Conservation (phyloP, 2,888 invertebrate species). For the Agapetus fuscipes region DNA sequence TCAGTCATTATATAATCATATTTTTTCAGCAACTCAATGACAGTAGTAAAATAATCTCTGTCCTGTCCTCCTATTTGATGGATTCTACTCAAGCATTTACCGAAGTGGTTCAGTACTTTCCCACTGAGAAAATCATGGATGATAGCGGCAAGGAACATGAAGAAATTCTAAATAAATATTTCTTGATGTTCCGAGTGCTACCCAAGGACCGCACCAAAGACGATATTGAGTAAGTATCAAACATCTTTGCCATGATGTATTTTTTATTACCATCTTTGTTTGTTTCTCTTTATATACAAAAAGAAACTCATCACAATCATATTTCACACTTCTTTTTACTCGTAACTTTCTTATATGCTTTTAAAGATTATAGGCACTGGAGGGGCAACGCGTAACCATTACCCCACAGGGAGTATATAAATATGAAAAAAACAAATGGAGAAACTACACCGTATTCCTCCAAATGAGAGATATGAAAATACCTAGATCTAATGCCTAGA, state of each 20-base stretch:
- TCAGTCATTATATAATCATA: slow-evolving; percentile 3
- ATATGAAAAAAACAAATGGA: too few species aligned
- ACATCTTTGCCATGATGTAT: not conserved
- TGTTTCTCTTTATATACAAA: slow-evolving; percentile 3
- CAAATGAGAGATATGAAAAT: too few species aligned
- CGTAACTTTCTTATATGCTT: too few species aligned
- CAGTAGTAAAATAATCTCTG: slow-evolving; percentile 88
- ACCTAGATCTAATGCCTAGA: too few species aligned
- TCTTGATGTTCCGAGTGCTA: slow-evolving; percentile 62
- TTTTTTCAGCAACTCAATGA: slow-evolving; percentile 79
- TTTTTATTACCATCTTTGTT: not conserved
- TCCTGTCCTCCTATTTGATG: slow-evolving; percentile 66
- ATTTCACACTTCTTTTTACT: slow-evolving; percentile 5
- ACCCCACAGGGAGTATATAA: too few species aligned
- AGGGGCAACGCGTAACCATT: too few species aligned
- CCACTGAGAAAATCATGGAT: slow-evolving; percentile 56
- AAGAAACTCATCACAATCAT: slow-evolving; percentile 1
- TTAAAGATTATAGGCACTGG: too few species aligned
- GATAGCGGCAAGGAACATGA: slow-evolving; percentile 55
- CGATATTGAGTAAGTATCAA: slow-evolving; percentile 52
- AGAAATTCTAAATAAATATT: slow-evolving; percentile 83
- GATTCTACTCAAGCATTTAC: slow-evolving; percentile 50
- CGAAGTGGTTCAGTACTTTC: slow-evolving; percentile 70
- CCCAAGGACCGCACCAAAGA: slow-evolving; percentile 42
- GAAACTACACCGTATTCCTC: too few species aligned